Conservation (phyloP, 2,888 invertebrate genomes). For the Cantharis nigra region DNA sequence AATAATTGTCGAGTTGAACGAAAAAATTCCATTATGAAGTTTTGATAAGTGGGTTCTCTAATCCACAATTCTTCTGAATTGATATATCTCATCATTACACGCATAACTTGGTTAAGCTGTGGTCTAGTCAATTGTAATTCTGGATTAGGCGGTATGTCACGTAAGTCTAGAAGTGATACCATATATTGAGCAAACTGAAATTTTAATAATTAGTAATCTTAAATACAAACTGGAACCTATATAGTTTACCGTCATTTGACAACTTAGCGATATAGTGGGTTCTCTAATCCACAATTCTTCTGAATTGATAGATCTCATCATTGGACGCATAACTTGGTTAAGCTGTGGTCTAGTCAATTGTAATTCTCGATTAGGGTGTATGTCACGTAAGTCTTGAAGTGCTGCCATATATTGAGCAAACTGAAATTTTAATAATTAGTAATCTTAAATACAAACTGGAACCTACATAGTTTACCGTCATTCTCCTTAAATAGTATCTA, state of each 20-base stretch:
- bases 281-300: not conserved
- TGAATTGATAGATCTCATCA: not conserved
- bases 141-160: not conserved
- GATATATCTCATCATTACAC: not conserved
- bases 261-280: no score
- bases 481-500: not conserved
- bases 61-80: not conserved
- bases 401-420: not conserved
- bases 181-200: not conserved
- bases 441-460: not conserved
- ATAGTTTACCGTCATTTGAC: no score
- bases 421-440: not conserved
- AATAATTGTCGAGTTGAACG: not conserved
- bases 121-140: not conserved
- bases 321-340: not conserved
- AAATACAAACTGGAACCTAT: not conserved
- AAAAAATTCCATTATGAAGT: not conserved
- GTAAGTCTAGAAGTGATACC: not conserved
- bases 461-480: not conserved
- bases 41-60: not conserved
- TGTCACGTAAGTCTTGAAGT: not conserved
- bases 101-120: not conserved
- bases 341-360: not conserved
- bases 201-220: not conserved
- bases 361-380: not conserved